Evolutionary conservation across 2,113 vertebrate genomes (phyloP).

Genomic region (Hippocampus zosterae): DNA sequence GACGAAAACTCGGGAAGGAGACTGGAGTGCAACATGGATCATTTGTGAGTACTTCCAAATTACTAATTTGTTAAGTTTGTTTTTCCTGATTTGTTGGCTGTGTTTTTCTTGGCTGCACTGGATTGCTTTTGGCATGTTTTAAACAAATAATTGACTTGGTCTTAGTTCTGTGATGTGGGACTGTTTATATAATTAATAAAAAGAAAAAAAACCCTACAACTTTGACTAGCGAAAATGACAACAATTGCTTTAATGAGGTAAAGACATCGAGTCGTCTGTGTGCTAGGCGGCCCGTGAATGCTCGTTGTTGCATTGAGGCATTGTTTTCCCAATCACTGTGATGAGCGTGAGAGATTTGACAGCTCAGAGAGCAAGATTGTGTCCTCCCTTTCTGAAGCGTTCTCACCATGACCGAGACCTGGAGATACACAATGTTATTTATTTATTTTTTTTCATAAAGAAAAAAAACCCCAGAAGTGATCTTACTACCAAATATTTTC

Average conservation of each 20-base stretch:
- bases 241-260: background rate
- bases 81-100: no score
- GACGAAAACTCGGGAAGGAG: no score
- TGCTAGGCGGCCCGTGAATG: background rate
- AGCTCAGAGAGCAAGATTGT: background rate
- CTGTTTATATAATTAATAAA: background rate
- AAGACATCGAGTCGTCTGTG: background rate
- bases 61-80: no score
- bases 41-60: no score
- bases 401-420: background rate
- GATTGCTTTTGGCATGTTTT: background rate
- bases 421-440: no score
- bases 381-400: background rate
- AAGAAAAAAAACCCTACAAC: background rate
- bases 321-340: background rate
- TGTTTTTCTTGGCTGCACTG: background rate
- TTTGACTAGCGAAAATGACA: background rate
- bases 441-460: no score
- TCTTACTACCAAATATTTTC: background rate
- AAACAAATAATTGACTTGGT: background rate
- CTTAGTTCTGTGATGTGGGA: background rate
- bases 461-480: no score
- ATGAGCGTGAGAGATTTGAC: background rate
- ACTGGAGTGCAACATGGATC: no score
- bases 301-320: background rate